phyloP scores from a whole-genome alignment of 2,797 vertebrate species.

The Varecia variegata region DNA sequence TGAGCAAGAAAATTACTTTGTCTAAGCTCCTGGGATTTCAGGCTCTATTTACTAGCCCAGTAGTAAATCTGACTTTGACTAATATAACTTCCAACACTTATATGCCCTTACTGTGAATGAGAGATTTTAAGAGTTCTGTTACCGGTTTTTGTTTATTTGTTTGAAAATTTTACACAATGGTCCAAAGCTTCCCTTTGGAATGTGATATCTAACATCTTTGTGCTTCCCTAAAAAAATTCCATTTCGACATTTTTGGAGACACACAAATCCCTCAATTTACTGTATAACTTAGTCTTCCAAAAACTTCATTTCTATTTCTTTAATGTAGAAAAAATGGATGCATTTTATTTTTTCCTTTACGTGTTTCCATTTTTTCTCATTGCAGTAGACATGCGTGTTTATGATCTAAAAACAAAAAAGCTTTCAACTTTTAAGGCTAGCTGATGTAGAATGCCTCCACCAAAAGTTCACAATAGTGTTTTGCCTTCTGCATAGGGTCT shows the following conservation, averaged over 20 bases:
- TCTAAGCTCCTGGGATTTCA: not conserved
- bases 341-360: not conserved
- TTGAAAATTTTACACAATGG: not conserved
- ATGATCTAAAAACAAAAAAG: constrained; percentile 2
- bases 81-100: not conserved
- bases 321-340: not conserved
- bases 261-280: not conserved
- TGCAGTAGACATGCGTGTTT: not conserved
- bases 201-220: not conserved
- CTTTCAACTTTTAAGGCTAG: not conserved
- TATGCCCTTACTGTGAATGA: not conserved
- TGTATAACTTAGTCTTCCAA: not conserved
- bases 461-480: not conserved
- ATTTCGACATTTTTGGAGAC: not conserved
- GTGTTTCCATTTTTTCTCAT: not conserved
- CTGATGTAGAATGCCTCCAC: not conserved
- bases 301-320: not conserved
- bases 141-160: not conserved
- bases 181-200: not conserved
- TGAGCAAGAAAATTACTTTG: not conserved
- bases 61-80: not conserved
- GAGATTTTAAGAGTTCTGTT: not conserved
- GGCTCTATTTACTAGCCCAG: not conserved
- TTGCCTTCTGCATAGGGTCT: not conserved
- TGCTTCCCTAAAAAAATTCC: not conserved